Conservation (phyloP, 2,113 vertebrate species). For the Megaleporinus macrocephalus region DNA sequence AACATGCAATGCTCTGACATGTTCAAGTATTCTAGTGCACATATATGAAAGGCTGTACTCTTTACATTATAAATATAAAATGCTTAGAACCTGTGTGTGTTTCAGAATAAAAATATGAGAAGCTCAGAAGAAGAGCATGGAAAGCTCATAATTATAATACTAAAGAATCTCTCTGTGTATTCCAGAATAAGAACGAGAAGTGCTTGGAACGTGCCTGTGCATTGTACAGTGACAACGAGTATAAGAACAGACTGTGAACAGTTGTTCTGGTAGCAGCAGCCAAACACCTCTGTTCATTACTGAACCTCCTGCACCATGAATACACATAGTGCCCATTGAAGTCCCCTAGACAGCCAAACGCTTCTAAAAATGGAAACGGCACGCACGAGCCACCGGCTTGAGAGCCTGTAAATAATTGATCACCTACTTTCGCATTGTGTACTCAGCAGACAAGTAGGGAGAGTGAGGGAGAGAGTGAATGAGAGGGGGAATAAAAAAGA, state of each 20-base stretch:
- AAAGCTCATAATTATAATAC: not conserved
- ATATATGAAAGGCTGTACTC: not conserved
- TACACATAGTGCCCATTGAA: conserved; percentile 3
- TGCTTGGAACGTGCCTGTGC: not conserved
- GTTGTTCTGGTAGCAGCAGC: conserved; percentile 11
- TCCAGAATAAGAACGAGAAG: not conserved
- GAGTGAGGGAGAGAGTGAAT: not conserved
- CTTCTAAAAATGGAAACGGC: conserved; percentile 47
- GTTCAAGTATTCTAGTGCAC: no score
- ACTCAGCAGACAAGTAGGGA: conserved; percentile 22
- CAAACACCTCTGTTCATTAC: conserved; percentile 27
- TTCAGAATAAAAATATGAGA: not conserved
- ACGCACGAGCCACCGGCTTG: conserved; percentile 29
- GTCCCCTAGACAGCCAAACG: conserved; percentile 21
- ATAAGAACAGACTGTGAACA: not conserved
- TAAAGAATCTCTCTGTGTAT: not conserved
- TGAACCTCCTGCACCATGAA: conserved; percentile 5
- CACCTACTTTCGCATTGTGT: conserved; percentile 38
- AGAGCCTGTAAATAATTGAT: conserved; percentile 51
- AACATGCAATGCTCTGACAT: no score
- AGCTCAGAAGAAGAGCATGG: not conserved
- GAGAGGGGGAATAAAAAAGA: not conserved
- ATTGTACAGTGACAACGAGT: not conserved
- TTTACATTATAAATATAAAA: not conserved
- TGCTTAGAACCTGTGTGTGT: not conserved